Conservation (phyloP, 1,140 invertebrate species). For the Drosophila tani region DNA sequence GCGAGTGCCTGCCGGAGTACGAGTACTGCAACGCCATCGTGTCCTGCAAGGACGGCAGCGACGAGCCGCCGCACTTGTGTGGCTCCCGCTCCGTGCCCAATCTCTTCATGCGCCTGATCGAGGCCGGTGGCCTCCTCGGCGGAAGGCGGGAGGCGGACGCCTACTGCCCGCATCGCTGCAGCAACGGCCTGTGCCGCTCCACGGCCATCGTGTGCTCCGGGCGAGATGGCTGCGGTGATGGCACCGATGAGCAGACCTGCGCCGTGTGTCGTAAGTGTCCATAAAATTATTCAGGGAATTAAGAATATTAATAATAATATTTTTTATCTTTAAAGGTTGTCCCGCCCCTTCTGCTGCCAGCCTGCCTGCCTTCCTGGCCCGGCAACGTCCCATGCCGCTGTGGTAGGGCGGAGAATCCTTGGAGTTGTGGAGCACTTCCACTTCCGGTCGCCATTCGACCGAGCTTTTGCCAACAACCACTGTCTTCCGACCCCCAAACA, state of each 20-base stretch:
- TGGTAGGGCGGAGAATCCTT: slow-evolving; percentile 53
- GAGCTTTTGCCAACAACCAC: slow-evolving; percentile 40
- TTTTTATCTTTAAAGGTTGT: slow-evolving; percentile 85
- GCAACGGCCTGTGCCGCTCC: slow-evolving; percentile 94
- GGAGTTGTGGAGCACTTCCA: not conserved
- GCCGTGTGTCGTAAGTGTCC: slow-evolving; percentile 92
- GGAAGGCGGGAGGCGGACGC: slow-evolving; percentile 68
- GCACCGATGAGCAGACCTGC: slow-evolving; percentile 93
- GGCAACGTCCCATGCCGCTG: slow-evolving; percentile 79
- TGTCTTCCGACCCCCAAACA: slow-evolving; percentile 32
- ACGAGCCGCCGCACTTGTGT: slow-evolving; percentile 92
- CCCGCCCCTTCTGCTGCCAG: slow-evolving; percentile 84
- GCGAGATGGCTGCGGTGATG: slow-evolving; percentile 95
- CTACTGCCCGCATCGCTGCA: slow-evolving; percentile 92
- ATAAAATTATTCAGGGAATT: not conserved
- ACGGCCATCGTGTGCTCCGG: slow-evolving; percentile 95
- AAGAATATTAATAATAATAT: not conserved
- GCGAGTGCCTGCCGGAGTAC: slow-evolving; percentile 94
- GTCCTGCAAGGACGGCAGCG: slow-evolving; percentile 93
- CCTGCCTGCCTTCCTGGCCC: slow-evolving; percentile 64
- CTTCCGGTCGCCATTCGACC: slow-evolving; percentile 19
- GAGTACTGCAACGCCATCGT: slow-evolving; percentile 96
- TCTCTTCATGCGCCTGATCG: slow-evolving; percentile 77
- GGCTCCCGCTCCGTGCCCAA: slow-evolving; percentile 85
- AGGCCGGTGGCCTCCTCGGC: slow-evolving; percentile 70